phyloP scores from a whole-genome alignment of 1,140 invertebrate genomes.

The Diorhabda elongata region DNA sequence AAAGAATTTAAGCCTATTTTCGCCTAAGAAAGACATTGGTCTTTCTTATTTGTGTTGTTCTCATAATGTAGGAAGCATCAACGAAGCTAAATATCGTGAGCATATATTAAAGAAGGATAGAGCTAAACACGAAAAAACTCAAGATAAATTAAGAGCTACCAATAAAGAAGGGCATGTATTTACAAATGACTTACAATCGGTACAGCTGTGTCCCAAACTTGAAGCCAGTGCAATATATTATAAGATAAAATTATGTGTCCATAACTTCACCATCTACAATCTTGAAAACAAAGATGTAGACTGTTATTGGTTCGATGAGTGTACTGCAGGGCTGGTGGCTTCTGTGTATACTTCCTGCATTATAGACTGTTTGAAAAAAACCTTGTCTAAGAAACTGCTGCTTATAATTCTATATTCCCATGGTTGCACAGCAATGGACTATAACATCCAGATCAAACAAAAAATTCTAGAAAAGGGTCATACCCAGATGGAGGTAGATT shows the following conservation, averaged over 20 bases:
- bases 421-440: background rate
- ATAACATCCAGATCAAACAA: too few species aligned
- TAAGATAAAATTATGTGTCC: constrained; percentile 46
- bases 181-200: constrained; percentile 45
- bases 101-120: constrained; percentile 34
- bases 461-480: constrained; percentile 47
- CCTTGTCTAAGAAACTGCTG: background rate
- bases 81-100: too few species aligned
- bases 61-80: too few species aligned
- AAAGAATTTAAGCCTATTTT: too few species aligned
- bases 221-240: constrained; percentile 48
- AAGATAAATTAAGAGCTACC: constrained; percentile 30
- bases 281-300: constrained; percentile 35
- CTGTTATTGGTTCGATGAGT: constrained; percentile 3
- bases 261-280: constrained; percentile 51
- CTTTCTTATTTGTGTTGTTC: too few species aligned
- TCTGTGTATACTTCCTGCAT: background rate
- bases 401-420: background rate
- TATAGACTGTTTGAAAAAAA: background rate
- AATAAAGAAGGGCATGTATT: constrained; percentile 29
- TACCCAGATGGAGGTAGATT: constrained; percentile 47
- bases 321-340: background rate
- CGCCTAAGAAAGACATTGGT: too few species aligned
- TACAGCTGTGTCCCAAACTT: constrained; percentile 43
- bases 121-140: constrained; percentile 33